These are phyloP conservation scores for Syngnathus typhle DNA, from an alignment of 2,113 vertebrate species.

Conservation along the genomic window DNA sequence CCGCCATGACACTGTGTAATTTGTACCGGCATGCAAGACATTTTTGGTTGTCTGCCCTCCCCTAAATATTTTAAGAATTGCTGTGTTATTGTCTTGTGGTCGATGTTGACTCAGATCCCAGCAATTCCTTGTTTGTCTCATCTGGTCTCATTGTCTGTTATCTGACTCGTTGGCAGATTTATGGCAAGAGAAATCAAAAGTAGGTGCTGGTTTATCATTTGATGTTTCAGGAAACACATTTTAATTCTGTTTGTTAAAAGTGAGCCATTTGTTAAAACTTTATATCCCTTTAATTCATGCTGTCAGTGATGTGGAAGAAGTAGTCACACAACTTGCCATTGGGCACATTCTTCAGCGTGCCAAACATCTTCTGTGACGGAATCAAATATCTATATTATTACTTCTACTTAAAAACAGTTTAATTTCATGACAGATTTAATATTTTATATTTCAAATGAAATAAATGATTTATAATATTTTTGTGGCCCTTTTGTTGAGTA, in stretches of 20 bases:
- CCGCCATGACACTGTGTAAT: constrained; percentile 27
- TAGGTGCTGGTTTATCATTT: background rate
- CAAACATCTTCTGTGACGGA: background rate
- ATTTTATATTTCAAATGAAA: constrained; percentile 2
- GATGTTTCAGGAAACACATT: background rate
- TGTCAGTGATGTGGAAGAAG: background rate
- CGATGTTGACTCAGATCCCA: background rate
- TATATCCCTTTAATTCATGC: background rate
- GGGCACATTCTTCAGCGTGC: background rate
- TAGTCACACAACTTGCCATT: background rate
- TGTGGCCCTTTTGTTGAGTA: background rate
- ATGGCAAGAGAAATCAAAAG: constrained; percentile 1
- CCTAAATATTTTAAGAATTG: constrained; percentile 16
- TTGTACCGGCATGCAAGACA: constrained; percentile 31
- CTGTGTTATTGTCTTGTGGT: constrained; percentile 9
- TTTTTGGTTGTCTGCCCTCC: constrained; percentile 31
- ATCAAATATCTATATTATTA: background rate
- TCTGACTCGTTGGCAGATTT: background rate
- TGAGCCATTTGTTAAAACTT: background rate
- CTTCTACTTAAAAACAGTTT: background rate
- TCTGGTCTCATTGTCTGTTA: constrained; percentile 4
- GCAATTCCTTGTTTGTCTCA: background rate
- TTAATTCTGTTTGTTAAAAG: background rate
- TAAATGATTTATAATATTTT: background rate
- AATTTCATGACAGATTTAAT: background rate